Evolutionary conservation across 2,797 vertebrate genomes (phyloP), one percentile per base, ranked within the genome.

Genomic region (Syngnathus acus): DNA sequence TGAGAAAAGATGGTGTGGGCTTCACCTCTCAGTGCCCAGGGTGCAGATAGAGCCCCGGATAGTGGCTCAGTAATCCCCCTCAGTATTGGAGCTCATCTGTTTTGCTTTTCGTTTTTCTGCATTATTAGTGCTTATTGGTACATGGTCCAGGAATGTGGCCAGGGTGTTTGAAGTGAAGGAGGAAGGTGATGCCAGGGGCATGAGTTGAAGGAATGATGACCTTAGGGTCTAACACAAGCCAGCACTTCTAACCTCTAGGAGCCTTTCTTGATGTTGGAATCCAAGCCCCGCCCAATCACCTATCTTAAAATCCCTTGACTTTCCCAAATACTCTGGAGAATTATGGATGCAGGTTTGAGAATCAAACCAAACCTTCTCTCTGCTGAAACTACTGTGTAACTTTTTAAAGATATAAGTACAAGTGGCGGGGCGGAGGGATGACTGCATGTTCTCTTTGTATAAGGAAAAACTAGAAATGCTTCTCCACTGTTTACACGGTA

Each of bases 61-160:
- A 86, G 86, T 39, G 68, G 68, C 78, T 73, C 69, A 26, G 75
- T 93, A 92, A 92, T 90, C 90, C 89, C 80, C 84, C 82, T 82
- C 81, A 82, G 89, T 84, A 91, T 89, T 92, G 89, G 84, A 90
- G 86, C 76, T 91, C 92, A 93, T 93, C 92, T 93, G 92, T 90
- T 94, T 93, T 90, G 84, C 81, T 90, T 94, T 93, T 91, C 88
- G 91, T 93, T 92, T 93, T 91, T 92, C 86, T 85, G 90, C 87
- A 89, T 92, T 93, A 94, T 93, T 93, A 89, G 88, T 89, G 91
- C 89, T 92, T 91, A 92, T 92, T 92, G 90, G 91, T 91, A 93
- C 93, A 93, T 81, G 88, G 82, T 79, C 87, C 75, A 90, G 91
- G 92, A 93, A 93, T 93, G 85, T 70, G 79, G 85, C 86, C 82